A percentile compares a stretch with the other conserved stretches of the same genome.
Conservation (phyloP, 1,140 invertebrate genomes). For the Pseudachorutes palmiensis region DNA sequence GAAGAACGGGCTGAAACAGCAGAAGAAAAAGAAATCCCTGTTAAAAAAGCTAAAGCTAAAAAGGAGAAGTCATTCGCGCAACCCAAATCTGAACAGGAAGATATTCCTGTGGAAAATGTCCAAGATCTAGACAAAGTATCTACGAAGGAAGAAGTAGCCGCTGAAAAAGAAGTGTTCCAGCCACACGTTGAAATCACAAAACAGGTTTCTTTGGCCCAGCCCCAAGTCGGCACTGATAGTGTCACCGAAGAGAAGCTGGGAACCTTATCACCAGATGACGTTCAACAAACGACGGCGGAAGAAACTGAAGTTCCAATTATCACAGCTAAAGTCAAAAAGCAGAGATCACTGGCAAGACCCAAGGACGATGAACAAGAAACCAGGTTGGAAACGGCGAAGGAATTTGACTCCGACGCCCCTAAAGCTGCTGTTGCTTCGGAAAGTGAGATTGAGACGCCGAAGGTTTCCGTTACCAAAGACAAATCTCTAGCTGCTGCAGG, state of each 20-base stretch:
- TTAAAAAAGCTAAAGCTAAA: neutral
- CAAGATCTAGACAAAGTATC: neutral
- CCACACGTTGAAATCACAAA: too few relatives aligned
- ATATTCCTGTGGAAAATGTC: too few relatives aligned
- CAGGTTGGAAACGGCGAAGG: neutral
- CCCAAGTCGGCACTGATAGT: too few relatives aligned
- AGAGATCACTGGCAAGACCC: neutral
- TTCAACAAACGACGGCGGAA: neutral
- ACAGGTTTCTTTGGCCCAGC: too few relatives aligned
- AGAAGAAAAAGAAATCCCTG: neutral
- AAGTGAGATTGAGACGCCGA: neutral
- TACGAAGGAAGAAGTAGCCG: neutral
- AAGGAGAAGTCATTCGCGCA: neutral
- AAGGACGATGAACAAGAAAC: neutral
- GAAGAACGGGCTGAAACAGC: neutral
- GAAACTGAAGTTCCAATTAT: neutral
- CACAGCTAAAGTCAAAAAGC: conserved; percentile 5
- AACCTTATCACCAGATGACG: neutral
- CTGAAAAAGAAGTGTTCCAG: too few relatives aligned
- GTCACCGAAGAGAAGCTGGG: neutral
- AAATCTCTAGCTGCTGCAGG: neutral
- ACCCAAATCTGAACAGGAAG: neutral
- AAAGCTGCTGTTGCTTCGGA: neutral
- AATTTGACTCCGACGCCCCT: neutral
- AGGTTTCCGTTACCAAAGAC: neutral